These are phyloP conservation scores for Rousettus madagascariensis DNA, from an alignment of 2,797 vertebrate genomes.

Conservation along the genomic window DNA sequence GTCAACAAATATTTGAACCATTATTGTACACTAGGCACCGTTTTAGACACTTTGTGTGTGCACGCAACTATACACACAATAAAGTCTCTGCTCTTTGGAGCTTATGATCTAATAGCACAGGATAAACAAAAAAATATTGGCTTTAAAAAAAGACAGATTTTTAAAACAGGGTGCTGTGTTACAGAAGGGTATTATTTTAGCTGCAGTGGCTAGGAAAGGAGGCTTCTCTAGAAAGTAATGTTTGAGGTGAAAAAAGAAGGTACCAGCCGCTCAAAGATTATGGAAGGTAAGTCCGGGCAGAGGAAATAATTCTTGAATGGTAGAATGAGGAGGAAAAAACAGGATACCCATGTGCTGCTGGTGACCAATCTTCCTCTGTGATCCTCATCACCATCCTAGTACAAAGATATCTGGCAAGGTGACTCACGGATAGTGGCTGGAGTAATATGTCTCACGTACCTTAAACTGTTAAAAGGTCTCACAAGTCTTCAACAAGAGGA, in stretches of 20 bases:
- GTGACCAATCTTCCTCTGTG: neutral
- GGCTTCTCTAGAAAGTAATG: neutral
- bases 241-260: neutral
- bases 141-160: neutral
- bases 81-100: neutral
- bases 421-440: neutral
- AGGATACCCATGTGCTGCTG: neutral
- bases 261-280: neutral
- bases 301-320: neutral
- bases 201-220: neutral
- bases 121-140: neutral
- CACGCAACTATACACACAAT: neutral
- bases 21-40: neutral
- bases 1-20: neutral
- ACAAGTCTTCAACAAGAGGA: neutral
- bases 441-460: neutral
- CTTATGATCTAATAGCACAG: neutral
- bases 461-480: neutral
- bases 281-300: neutral
- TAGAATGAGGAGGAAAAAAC: neutral
- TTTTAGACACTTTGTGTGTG: neutral
- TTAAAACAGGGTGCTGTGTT: neutral
- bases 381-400: neutral
- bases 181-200: neutral
- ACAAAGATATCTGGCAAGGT: neutral